phyloP scores from a whole-genome alignment of 2,797 vertebrate genomes.

The Orientallactaga sibirica region DNA sequence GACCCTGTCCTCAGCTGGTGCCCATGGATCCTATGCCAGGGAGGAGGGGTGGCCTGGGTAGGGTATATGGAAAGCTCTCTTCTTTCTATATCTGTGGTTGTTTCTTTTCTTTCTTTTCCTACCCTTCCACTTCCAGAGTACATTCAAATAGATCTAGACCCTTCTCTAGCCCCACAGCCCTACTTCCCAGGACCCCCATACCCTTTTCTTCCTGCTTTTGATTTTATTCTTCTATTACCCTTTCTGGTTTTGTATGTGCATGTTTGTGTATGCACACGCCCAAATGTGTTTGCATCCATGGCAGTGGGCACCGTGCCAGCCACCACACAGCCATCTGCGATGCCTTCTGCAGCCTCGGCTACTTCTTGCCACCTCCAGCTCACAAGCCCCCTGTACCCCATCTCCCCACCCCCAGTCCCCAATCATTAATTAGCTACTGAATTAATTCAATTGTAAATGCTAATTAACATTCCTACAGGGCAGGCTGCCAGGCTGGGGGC shows the following conservation, averaged over 20 bases:
- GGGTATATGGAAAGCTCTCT: slow-evolving; percentile 77
- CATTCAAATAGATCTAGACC: slow-evolving; percentile 82
- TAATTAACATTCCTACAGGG: slow-evolving; percentile 86
- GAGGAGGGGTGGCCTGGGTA: slow-evolving; percentile 80
- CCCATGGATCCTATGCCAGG: slow-evolving; percentile 83
- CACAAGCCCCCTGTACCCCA: slow-evolving; percentile 61
- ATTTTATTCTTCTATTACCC: slow-evolving; percentile 77
- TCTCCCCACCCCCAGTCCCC: slow-evolving; percentile 67
- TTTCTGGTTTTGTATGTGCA: slow-evolving; percentile 59
- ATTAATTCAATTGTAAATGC: slow-evolving; percentile 84
- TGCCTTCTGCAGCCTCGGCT: slow-evolving; percentile 81
- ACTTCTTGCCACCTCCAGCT: slow-evolving; percentile 77
- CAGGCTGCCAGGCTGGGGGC: slow-evolving; percentile 79
- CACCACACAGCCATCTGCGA: slow-evolving; percentile 81
- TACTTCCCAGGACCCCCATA: slow-evolving; percentile 74
- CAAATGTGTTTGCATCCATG: slow-evolving; percentile 76
- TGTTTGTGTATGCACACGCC: neutral
- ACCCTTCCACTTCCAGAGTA: slow-evolving; percentile 84
- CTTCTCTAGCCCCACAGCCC: slow-evolving; percentile 56
- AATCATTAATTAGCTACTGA: slow-evolving; percentile 84
- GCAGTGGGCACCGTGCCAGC: slow-evolving; percentile 83
- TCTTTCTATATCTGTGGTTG: slow-evolving; percentile 79
- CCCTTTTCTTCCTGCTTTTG: slow-evolving; percentile 77
- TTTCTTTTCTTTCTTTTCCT: slow-evolving; percentile 68
- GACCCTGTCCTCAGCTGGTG: slow-evolving; percentile 82